Conservation (phyloP, 2,113 vertebrate genomes). For the Oreocharis arfaki region DNA sequence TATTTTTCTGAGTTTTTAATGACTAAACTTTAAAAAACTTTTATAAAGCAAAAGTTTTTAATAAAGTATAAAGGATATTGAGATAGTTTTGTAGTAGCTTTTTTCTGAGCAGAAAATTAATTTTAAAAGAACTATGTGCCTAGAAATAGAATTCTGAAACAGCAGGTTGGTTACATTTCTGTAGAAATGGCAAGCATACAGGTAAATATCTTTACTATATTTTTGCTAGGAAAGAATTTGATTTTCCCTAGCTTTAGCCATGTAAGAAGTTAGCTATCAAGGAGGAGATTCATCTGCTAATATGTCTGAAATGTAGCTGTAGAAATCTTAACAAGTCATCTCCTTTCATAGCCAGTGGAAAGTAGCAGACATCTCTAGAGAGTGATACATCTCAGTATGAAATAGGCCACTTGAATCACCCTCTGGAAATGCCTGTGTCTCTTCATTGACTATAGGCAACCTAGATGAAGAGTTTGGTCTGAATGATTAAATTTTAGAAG, state of each 20-base stretch:
- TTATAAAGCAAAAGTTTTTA: not conserved
- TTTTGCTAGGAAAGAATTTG: not conserved
- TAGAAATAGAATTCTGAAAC: not conserved
- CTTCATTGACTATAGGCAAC: not conserved
- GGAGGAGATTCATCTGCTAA: not conserved
- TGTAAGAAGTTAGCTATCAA: not conserved
- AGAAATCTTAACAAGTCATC: not conserved
- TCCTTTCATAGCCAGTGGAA: constrained; percentile 17
- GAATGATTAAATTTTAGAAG: not conserved
- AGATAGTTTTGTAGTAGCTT: not conserved
- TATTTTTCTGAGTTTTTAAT: not conserved
- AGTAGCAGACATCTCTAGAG: not conserved
- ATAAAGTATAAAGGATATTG: not conserved
- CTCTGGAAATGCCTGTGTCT: not conserved
- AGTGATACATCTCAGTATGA: not conserved
- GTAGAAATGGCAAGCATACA: not conserved
- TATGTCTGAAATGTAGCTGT: not conserved
- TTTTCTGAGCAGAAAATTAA: not conserved
- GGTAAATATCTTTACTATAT: not conserved
- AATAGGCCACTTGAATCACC: not conserved
- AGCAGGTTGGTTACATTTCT: not conserved
- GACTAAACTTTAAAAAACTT: not conserved
- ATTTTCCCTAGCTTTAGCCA: not conserved
- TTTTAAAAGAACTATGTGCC: not conserved
- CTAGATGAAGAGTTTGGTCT: not conserved